Percentiles rank a stretch among this genome's conserved stretches.
These are phyloP conservation scores for Deilephila porcellus DNA, from an alignment of 2,888 invertebrate genomes.

Conservation along the genomic window DNA sequence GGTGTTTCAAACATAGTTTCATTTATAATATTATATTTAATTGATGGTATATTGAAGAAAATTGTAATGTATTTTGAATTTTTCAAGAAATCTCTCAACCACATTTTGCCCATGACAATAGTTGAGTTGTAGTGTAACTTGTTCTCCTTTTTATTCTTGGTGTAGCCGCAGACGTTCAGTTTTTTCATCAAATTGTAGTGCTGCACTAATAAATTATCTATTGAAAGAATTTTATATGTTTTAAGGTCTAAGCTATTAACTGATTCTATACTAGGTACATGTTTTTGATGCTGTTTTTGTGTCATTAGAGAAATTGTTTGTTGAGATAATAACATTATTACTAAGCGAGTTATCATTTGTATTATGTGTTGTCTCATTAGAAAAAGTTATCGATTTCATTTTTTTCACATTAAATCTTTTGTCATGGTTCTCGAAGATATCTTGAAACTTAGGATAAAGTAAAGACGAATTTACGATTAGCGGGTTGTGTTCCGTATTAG, in stretches of 20 bases:
- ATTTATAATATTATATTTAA: conserved; percentile 36
- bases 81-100: conserved; percentile 37
- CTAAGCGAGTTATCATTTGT: no score
- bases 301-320: background rate
- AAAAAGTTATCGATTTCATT: no score
- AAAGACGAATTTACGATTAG: background rate
- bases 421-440: no score
- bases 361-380: no score
- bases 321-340: no score
- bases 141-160: background rate
- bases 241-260: background rate
- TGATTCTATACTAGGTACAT: background rate
- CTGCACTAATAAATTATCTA: background rate
- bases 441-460: background rate
- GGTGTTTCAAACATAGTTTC: conserved; percentile 42
- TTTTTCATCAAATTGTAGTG: background rate
- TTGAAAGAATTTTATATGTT: background rate
- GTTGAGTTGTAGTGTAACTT: background rate
- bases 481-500: background rate
- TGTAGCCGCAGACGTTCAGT: no score
- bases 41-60: conserved; percentile 28
- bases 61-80: conserved; percentile 27
- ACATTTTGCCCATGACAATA: conserved; percentile 33
- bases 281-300: background rate
- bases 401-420: no score